Percentiles rank a stretch among this genome's conserved stretches.
Evolutionary conservation across 37 sponge, comb jelly and placozoan species (phyloP).

Genomic region (Theonella swinhoei): DNA sequence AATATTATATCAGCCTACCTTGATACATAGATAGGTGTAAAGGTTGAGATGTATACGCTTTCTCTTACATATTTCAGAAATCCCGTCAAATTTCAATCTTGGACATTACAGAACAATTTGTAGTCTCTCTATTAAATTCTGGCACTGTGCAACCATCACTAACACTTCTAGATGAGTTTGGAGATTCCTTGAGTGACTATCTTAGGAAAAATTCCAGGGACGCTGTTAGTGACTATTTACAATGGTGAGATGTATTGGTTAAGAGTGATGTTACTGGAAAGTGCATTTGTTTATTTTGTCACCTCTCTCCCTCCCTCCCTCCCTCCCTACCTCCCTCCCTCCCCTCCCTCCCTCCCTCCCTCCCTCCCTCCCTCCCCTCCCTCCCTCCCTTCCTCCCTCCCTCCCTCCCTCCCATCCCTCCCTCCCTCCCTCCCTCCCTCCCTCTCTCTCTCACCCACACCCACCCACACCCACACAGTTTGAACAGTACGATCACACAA

Average conservation of each 20-base stretch:
- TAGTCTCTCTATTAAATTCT: not conserved
- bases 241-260: not conserved
- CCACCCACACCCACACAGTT: not conserved
- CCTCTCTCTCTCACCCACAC: not conserved
- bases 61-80: too few relatives aligned
- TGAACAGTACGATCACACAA: not conserved
- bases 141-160: not conserved
- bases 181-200: not conserved
- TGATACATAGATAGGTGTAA: too few relatives aligned
- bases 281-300: too few relatives aligned
- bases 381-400: too few relatives aligned
- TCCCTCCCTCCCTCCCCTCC: too few relatives aligned
- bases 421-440: too few relatives aligned
- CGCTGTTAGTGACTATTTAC: constrained; percentile 1
- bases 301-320: too few relatives aligned
- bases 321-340: too few relatives aligned
- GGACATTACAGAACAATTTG: not conserved
- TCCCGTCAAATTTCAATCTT: not conserved
- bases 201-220: constrained; percentile 4
- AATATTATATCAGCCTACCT: too few relatives aligned
- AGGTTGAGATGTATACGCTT: too few relatives aligned
- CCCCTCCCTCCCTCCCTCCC: too few relatives aligned
- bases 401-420: too few relatives aligned
- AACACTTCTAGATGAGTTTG: not conserved
- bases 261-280: not conserved